Evolutionary conservation across 2,797 vertebrate species (phyloP).

Genomic region (Anguilla megastoma): DNA sequence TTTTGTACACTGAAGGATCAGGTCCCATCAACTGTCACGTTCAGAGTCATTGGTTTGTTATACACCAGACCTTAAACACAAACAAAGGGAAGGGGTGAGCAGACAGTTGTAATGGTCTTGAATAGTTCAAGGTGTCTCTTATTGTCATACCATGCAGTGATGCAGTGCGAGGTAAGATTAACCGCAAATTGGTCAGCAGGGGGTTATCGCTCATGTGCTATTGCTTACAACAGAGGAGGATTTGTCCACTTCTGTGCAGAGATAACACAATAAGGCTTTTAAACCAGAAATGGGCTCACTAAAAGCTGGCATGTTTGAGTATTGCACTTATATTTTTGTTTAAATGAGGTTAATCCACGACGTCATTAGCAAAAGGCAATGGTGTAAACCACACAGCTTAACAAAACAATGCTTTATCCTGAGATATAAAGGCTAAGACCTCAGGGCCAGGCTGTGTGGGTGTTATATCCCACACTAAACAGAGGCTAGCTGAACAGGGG

Average conservation of each 20-base stretch:
- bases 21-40: background rate
- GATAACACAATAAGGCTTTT: slow-evolving; percentile 13
- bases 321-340: slow-evolving; percentile 11
- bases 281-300: background rate
- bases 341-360: background rate
- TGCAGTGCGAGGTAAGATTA: background rate
- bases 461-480: slow-evolving; percentile 2
- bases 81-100: background rate
- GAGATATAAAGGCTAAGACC: background rate
- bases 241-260: background rate
- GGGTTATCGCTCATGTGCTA: background rate
- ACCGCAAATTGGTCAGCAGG: slow-evolving; percentile 1
- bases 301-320: background rate
- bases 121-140: background rate
- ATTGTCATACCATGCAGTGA: background rate
- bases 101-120: background rate
- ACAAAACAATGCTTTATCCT: background rate
- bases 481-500: background rate
- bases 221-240: background rate
- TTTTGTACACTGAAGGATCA: background rate
- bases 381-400: slow-evolving; percentile 10
- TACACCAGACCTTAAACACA: background rate
- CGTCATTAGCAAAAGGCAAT: slow-evolving; percentile 8
- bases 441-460: background rate
- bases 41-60: background rate